Base-by-base conservation (phyloP, 2,113 vertebrate species). In the Clarias macrocephalus region DNA sequence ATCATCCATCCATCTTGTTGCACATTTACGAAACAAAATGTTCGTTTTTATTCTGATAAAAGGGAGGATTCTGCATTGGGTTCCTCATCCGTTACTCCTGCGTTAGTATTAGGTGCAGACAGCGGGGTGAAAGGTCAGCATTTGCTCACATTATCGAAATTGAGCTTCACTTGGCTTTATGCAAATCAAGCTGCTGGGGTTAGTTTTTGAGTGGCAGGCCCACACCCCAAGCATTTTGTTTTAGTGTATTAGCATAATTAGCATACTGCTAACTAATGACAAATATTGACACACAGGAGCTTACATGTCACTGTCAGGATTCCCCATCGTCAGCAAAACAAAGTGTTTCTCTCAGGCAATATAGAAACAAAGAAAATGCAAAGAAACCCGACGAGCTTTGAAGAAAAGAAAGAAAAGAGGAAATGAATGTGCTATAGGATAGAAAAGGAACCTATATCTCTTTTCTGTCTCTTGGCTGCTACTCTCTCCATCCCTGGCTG, bases 61-160 rank as follows among this genome's bases (percentile, higher is more conserved):
- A 89, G 88, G 80, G 63, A 91, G 90, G 92, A 2, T 25, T 28
- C 8, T 52, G 30, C 54, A 60, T 37, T 48, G 70, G 30, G 48
- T 42, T 73, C 42, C 54, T 60, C 19, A 11, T 83, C 28, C 28
- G n/a, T 93, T 88, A 91, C 82, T 88, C 88, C 87, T 85, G 86
- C 77, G 72, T 92, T 91, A 92, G 92, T 89, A 91, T 92, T 92
- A 91, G 92, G 91, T 89, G 91, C 89, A 86, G 89, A 54, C 42
- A 81, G 88, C n/a, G 82, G 87, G 93, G 93, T 93, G 88, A 94
- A 87, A 92, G 94, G 93, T 94, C 91, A 86, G 85, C 90, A 91
- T 91, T 93, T 90, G 91, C 91, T 86, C 92, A 89, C 94, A 94
- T 94, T 94, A 94, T 92, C 90, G 93, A 93, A 94, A 95, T 94